Base-by-base conservation (phyloP, 2,888 invertebrate species). In the Volucella bombylans region DNA sequence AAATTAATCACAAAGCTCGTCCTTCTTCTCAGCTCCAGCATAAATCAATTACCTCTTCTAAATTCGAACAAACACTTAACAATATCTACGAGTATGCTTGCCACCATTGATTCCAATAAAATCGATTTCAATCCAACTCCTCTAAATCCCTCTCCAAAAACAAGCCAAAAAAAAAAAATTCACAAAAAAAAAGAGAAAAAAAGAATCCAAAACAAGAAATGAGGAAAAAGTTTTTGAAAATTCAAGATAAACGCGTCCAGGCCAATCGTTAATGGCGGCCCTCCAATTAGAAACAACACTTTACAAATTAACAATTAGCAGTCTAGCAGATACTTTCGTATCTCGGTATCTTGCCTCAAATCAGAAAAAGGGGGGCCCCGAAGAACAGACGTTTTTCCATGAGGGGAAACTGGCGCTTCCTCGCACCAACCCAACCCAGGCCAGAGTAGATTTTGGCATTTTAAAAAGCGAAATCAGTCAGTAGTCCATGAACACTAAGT, bases 261-360 rank as follows among this genome's bases (percentile, higher is more conserved):
- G 61, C 71, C 83, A 83, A 80, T 80, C 67, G 83, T 76, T 83
- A 85, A 85, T 81, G 71, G 85, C 67, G 81, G 76, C 71, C 80
- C 77, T 65, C 76, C 85, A 85, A 85, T 85, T 85, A 85, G 31
- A 81, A 85, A 72, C 55, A 85, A 80, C 85, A 72, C 81, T 85
- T 85, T 71, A 85, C 85, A 85, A 85, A 85, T 85, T 85, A 81
- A 80, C 85, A 85, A 85, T 85, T 85, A 85, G 72, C 81, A 62
- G 31, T 31, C 31, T 57, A 18, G 38, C 31, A 71, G 64, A 65
- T 59, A 18, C 23, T 52, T 31, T 45, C 52, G 23, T 31, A 31
- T 31, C 31, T 31, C 31, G 31, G 31, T 31, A 31, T 31, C 31
- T 31, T 31, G 31, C 31, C 31, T 31, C 31, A 31, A 31, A 4